These are phyloP conservation scores for Prochilodus magdalenae DNA, from an alignment of 2,113 vertebrate genomes.

Conservation along the genomic window DNA sequence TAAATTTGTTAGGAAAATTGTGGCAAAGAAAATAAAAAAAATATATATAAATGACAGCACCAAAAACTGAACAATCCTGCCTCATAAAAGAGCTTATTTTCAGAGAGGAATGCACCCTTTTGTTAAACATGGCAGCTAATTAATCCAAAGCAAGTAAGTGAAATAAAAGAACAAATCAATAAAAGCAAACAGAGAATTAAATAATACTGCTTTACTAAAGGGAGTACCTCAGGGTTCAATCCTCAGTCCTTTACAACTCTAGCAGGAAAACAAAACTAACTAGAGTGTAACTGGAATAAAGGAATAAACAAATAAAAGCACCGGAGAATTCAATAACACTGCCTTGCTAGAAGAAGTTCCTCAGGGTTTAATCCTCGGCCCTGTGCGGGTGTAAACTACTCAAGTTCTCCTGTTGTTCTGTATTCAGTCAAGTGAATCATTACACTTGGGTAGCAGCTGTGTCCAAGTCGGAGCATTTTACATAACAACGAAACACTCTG, in stretches of 20 bases:
- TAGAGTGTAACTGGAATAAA: background rate
- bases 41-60: too few species aligned
- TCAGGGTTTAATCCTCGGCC: background rate
- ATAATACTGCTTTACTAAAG: background rate
- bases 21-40: too few species aligned
- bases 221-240: background rate
- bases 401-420: background rate
- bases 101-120: too few species aligned
- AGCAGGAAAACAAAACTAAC: background rate
- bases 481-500: conserved; percentile 13
- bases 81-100: too few species aligned
- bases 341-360: conserved; percentile 3
- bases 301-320: background rate
- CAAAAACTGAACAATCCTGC: too few species aligned
- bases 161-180: background rate
- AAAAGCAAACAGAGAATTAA: background rate
- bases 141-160: background rate
- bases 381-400: background rate
- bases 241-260: too few species aligned
- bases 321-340: background rate
- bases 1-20: too few species aligned
- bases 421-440: background rate
- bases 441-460: conserved; percentile 6
- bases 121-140: background rate
- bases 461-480: conserved; percentile 2